phyloP scores from a whole-genome alignment of 1,140 invertebrate genomes.

The Mamestra configurata region DNA sequence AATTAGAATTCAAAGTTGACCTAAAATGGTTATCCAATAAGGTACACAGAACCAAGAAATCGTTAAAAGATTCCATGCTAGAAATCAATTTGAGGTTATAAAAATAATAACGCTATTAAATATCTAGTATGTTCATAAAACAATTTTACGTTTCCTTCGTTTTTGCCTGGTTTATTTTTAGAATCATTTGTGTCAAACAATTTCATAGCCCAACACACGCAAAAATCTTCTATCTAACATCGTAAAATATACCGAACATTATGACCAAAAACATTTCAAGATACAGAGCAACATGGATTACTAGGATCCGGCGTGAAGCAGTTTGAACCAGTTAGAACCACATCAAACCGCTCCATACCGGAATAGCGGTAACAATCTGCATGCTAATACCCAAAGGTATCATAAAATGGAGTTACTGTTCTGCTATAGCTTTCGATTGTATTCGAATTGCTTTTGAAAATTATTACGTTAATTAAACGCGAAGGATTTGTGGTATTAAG shows the following conservation, averaged over 20 bases:
- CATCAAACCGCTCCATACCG: slow-evolving; percentile 49
- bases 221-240: slow-evolving; percentile 36
- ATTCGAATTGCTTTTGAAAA: slow-evolving; percentile 57
- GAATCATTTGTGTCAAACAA: slow-evolving; percentile 2
- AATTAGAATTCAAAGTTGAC: neutral
- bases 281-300: slow-evolving; percentile 27
- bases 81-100: neutral
- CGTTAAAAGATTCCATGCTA: neutral
- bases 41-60: neutral
- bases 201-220: slow-evolving; percentile 20
- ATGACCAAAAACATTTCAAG: slow-evolving; percentile 28
- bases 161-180: slow-evolving; percentile 15
- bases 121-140: slow-evolving; percentile 3
- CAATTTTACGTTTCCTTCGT: slow-evolving; percentile 17
- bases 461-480: slow-evolving; percentile 47
- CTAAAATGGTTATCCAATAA: neutral
- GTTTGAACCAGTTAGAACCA: slow-evolving; percentile 46
- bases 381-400: slow-evolving; percentile 64
- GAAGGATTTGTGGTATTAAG: slow-evolving; percentile 42
- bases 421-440: slow-evolving; percentile 62
- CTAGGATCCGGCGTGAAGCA: slow-evolving; percentile 40
- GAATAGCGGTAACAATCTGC: slow-evolving; percentile 63
- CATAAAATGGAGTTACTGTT: slow-evolving; percentile 62
- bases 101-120: slow-evolving; percentile 8
- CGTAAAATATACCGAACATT: slow-evolving; percentile 33